Evolutionary conservation across 37 sponge, comb jelly and placozoan genomes (phyloP).

Genomic region (Haliclona indistincta): DNA sequence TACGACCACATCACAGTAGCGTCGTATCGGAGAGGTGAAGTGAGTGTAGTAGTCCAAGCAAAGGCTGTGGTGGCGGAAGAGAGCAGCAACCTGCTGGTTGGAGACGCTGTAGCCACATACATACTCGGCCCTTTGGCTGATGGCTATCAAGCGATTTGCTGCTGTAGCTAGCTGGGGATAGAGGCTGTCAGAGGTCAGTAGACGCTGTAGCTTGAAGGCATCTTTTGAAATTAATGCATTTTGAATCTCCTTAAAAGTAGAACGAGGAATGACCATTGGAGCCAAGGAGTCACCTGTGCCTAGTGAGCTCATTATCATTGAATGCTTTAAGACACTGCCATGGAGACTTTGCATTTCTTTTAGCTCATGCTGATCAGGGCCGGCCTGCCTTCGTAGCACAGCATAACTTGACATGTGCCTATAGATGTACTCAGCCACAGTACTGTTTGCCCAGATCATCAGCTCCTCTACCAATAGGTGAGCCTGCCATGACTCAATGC

Average conservation of each 20-base stretch:
- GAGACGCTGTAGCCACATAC: too few relatives aligned
- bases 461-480: slow-evolving; percentile 51
- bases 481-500: slow-evolving; percentile 12
- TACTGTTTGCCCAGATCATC: slow-evolving; percentile 52
- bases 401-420: neutral
- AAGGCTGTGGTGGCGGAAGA: slow-evolving; percentile 8
- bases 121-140: slow-evolving; percentile 7
- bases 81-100: neutral
- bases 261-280: neutral
- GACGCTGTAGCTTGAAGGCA: neutral
- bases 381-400: neutral
- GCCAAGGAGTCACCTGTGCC: neutral
- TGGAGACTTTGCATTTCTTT: too few relatives aligned
- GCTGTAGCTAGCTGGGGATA: slow-evolving; percentile 35
- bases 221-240: neutral
- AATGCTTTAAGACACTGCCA: too few relatives aligned
- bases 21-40: slow-evolving; percentile 47
- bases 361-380: too few relatives aligned
- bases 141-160: neutral
- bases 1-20: slow-evolving; percentile 34
- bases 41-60: slow-evolving; percentile 22
- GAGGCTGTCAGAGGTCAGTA: neutral
- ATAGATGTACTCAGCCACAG: slow-evolving; percentile 31
- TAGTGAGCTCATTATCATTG: too few relatives aligned
- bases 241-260: neutral